Conservation (phyloP, 2,888 invertebrate species). For the Dromius quadrimaculatus region DNA sequence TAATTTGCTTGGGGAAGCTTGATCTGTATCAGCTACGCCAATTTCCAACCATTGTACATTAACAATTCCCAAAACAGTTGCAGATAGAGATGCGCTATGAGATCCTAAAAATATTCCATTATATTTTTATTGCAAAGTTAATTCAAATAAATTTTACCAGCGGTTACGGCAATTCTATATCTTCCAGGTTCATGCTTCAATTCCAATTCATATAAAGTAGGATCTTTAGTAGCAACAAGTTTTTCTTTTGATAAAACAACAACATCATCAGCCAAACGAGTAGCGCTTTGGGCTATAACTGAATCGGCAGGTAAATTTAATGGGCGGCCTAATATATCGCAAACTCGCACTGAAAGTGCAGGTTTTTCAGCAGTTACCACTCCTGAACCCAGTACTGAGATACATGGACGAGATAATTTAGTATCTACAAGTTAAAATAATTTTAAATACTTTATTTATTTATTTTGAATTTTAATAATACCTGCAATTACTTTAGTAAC, state of each 20-base stretch:
- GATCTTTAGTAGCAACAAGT: constrained; percentile 69
- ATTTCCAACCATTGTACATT: constrained; percentile 84
- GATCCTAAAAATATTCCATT: constrained; percentile 57
- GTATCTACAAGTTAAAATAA: constrained; percentile 58
- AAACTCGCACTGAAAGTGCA: constrained; percentile 78
- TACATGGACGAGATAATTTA: constrained; percentile 83
- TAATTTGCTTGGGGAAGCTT: constrained; percentile 84
- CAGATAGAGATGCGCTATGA: constrained; percentile 67
- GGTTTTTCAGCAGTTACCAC: constrained; percentile 82
- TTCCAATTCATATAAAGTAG: constrained; percentile 81
- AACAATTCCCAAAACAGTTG: constrained; percentile 82
- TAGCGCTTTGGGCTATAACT: constrained; percentile 82
- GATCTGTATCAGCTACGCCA: constrained; percentile 91
- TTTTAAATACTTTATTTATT: not conserved
- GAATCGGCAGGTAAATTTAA: constrained; percentile 72
- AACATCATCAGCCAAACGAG: constrained; percentile 78
- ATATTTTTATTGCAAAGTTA: not conserved
- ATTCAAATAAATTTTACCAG: constrained; percentile 64
- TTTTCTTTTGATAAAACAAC: constrained; percentile 80
- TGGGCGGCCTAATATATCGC: constrained; percentile 81
- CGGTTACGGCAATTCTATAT: constrained; percentile 84
- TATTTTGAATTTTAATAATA: constrained; percentile 63
- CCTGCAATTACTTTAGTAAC: constrained; percentile 78
- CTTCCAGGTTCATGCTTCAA: constrained; percentile 87
- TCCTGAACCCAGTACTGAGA: constrained; percentile 82